Evolutionary conservation across 1,140 invertebrate species (phyloP), one percentile per base, ranked within the genome.

Genomic region (Eciton burchellii): DNA sequence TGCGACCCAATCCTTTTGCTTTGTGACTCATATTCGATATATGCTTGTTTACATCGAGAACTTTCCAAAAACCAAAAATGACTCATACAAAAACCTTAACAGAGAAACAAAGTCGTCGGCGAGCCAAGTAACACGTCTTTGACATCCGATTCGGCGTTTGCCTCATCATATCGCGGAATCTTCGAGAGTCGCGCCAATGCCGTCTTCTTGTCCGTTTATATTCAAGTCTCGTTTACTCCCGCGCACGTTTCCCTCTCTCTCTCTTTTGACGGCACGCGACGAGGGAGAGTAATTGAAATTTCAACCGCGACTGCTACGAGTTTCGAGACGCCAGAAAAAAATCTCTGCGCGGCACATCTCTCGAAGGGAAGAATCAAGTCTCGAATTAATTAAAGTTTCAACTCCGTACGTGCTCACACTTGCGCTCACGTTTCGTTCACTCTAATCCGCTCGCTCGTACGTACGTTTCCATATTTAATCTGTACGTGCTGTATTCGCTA

Each of bases 61-160:
- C n/a, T n/a, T n/a, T n/a, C n/a, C n/a, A n/a, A n/a, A n/a, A n/a
- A n/a, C n/a, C n/a, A n/a, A n/a, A n/a, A n/a, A n/a, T n/a, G n/a
- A n/a, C n/a, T n/a, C n/a, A n/a, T n/a, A n/a, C n/a, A n/a, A n/a
- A n/a, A n/a, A n/a, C n/a, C n/a, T n/a, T n/a, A 84, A 54, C 4
- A 45, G 79, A 59, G 49, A 45, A 21, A 56, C 24, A n/a, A n/a
- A n/a, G 54, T 29, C 43, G n/a, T n/a, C 29, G 14, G 29, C 82
- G 59, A 84, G 71, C 49, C 81, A 66, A 68, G 68, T 57, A 62
- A 72, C 73, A 21, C 26, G 16, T 82, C 71, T 82, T 74, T 74
- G 72, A 82, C 76, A 82, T 1, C 3, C 5, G 6, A 24, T 29
- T 21, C 41, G 24, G 26, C 19, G 45, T 43, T 66, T 16, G 26